Conservation (phyloP, 2,888 invertebrate genomes). For the Siphlonurus alternatus region DNA sequence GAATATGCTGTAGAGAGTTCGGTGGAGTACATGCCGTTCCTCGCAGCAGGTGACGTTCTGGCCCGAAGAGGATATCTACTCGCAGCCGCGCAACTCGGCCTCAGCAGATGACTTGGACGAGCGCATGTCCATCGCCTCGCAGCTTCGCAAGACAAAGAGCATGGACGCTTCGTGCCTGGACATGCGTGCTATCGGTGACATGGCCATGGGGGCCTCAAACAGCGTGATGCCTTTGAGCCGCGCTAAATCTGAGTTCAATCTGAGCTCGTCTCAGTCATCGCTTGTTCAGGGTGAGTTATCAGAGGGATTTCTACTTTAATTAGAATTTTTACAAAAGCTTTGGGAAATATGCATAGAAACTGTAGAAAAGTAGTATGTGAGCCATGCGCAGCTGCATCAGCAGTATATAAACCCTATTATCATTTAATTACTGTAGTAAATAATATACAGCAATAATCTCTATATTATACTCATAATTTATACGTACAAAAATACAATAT, state of each 20-base stretch:
- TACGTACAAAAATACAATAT: too few relatives aligned
- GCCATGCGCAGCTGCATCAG: too few relatives aligned
- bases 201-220: constrained; percentile 25
- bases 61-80: constrained; percentile 51
- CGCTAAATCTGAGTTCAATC: constrained; percentile 76
- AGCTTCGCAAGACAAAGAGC: constrained; percentile 69
- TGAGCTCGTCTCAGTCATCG: constrained; percentile 55
- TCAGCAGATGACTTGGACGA: constrained; percentile 44
- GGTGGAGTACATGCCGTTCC: too few relatives aligned
- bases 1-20: too few relatives aligned
- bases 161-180: constrained; percentile 80
- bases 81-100: constrained; percentile 35
- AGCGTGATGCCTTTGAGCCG: constrained; percentile 51
- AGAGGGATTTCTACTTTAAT: background rate
- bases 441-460: too few relatives aligned
- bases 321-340: too few relatives aligned
- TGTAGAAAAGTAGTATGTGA: too few relatives aligned
- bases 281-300: constrained; percentile 43
- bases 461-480: too few relatives aligned
- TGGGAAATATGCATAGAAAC: too few relatives aligned
- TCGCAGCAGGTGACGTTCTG: constrained; percentile 61
- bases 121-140: constrained; percentile 54
- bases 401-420: too few relatives aligned
- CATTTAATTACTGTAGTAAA: too few relatives aligned
- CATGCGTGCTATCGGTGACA: constrained; percentile 42